Base-by-base conservation (phyloP, 2,113 vertebrate species). In the Corythornis cristatus region DNA sequence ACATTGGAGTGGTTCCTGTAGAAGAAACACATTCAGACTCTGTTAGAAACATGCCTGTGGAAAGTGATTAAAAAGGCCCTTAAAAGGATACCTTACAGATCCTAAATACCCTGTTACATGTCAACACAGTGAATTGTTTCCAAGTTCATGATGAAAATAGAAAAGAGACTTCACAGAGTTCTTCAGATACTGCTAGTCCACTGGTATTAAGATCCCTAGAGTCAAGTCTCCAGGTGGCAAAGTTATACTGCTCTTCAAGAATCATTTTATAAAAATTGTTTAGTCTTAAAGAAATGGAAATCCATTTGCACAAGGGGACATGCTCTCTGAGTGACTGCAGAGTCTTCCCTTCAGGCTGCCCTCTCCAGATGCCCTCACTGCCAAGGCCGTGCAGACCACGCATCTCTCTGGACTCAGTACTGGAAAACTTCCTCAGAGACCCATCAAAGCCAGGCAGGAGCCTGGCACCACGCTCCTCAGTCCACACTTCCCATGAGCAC, bases 1-100 rank as follows among this genome's bases (percentile, higher is more conserved):
- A 99, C 99, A 13, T 99, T 99, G 46, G 98, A 99, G 83, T 99
- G 99, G 96, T 99, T 98, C 89, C 99, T 99, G 95, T 0, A 60
- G 67, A 75, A 61, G 65, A 84, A 42, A 62, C 45, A 94, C 89
- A 94, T 88, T 75, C 15, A 88, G 29, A 81, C 20, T 50, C 40
- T 57, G 43, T 93, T 88, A 90, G 42, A 89, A 75, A 93, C 7
- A 5, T 2, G 3, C 35, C 81, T 77, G 78, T 37, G 43, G 65
- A 57, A 29, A 12, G 5, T 6, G 26, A 56, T 12, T 66, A 15
- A 51, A 50, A 74, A 83, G 20, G 16, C 43, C 51, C 33, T 81
- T 48, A 73, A 50, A 88, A 89, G 20, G 50, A 33, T 4, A 67
- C 15, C 50, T 62, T 29, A 28, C 7, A 33, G 61, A 57, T 86